Base-by-base conservation (phyloP, 2,888 invertebrate genomes). In the Orthosia cruda region DNA sequence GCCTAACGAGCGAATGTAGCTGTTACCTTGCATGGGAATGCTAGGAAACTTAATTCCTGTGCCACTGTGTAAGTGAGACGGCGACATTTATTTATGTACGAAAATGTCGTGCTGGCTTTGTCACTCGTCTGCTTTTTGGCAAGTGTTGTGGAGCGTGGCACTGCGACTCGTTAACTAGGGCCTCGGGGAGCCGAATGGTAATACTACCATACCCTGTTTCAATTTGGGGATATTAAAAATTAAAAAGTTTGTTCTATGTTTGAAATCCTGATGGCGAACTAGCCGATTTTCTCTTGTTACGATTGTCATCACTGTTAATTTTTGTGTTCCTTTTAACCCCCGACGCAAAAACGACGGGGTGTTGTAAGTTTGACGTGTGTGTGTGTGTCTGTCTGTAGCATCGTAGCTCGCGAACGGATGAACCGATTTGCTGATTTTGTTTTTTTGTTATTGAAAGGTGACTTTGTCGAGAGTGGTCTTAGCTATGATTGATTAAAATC, bases 1-100 rank as follows among this genome's bases (percentile, higher is more conserved):
- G 59, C 79, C 55, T 89, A 89, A 89, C 88, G 86, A 88, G 86
- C 79, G 70, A 72, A 85, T 77, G 77, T 80, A 67, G 80, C 59
- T 74, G 66, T 68, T 78, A 74, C 80, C 74, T 64, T 62, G 68
- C 68, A 72, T 55, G 32, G 49, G 59, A 87, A 80, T 76, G 74
- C 65, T 59, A 23, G 50, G 26, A 45, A 71, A 74, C 71, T 78
- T 74, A 78, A 77, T 81, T 81, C 74, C 50, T 66, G 32, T 82
- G 45, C 66, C 32, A 80, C 50, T 49, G 75, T 65, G 77, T 12
- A 55, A 84, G 65, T 12, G 76, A 65, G 84, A 86, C 18, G 20
- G 54, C 16, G 13, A 62, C 32, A 65, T 12, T 62, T 64, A 62
- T 69, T 80, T 66, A 68, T 64, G 50, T 49, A 55, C 32, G 61